Conservation (phyloP, 2,888 invertebrate genomes). For the Eugnorisma glareosa region DNA sequence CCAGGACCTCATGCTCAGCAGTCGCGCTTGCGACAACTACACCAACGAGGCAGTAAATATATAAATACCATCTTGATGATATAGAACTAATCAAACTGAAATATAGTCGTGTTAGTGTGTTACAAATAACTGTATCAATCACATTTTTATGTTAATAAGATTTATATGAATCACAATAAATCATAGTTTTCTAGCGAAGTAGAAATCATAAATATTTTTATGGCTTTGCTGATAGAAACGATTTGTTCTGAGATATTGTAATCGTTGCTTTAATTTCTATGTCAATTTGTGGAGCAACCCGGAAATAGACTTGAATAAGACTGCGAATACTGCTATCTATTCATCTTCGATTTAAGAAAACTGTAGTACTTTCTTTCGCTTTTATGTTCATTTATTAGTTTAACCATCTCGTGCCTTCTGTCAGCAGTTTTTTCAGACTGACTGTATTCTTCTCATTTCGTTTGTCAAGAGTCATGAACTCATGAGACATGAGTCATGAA, state of each 20-base stretch:
- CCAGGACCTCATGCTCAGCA: background rate
- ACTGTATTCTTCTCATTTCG: background rate
- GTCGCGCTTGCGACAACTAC: background rate
- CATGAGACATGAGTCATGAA: too few species aligned
- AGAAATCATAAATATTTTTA: background rate
- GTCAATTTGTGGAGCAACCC: background rate
- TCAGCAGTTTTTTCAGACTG: background rate
- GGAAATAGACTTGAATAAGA: background rate
- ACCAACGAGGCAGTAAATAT: background rate
- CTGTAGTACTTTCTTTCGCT: background rate
- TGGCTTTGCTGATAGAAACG: background rate
- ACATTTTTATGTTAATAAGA: slow-evolving; percentile 13
- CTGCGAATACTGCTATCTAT: background rate
- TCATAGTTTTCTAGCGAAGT: background rate
- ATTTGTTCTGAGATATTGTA: background rate
- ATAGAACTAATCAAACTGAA: background rate
- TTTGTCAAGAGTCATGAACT: background rate
- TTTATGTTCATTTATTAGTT: background rate
- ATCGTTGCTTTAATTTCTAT: slow-evolving; percentile 18
- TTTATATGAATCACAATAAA: slow-evolving; percentile 15
- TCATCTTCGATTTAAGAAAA: background rate
- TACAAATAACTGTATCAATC: slow-evolving; percentile 4
- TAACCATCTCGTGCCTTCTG: background rate
- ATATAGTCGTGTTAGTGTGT: background rate
- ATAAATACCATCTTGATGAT: background rate